phyloP scores from a whole-genome alignment of 2,113 vertebrate genomes.

The Centropristis striata region DNA sequence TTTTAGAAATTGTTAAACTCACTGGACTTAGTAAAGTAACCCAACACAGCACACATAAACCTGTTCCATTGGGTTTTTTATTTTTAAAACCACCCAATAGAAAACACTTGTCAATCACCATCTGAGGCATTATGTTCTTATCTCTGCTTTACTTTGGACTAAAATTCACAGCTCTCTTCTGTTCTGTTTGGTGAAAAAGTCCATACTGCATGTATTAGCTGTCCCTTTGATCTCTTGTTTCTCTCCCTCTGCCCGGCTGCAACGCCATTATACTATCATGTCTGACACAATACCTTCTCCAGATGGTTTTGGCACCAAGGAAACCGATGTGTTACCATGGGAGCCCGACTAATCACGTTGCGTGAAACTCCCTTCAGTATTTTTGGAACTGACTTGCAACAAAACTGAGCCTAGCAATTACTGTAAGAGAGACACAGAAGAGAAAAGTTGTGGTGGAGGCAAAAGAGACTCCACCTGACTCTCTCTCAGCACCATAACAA shows the following conservation, averaged over 20 bases:
- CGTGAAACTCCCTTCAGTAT: neutral
- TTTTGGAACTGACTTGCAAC: neutral
- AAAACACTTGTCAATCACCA: neutral
- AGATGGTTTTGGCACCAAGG: constrained; percentile 1
- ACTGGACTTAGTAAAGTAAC: neutral
- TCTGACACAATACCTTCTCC: neutral
- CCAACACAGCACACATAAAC: neutral
- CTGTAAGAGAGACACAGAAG: neutral
- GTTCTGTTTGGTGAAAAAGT: neutral
- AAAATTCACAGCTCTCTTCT: neutral
- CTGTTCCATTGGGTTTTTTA: neutral
- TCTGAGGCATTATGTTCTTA: neutral
- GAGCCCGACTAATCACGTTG: neutral
- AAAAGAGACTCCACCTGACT: neutral
- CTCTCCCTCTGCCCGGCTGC: neutral
- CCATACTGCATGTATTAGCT: neutral
- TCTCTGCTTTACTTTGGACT: neutral
- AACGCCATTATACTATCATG: neutral
- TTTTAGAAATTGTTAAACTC: no score
- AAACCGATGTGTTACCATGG: constrained; percentile 2
- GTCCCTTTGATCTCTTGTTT: neutral
- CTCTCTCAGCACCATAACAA: neutral
- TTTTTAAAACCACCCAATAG: neutral
- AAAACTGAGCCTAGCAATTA: neutral
- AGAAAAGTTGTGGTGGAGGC: neutral